Evolutionary conservation across 35 echinoderm and acorn worm genomes (phyloP), one percentile per base, ranked within the genome.

Genomic region (Diadema setosum): DNA sequence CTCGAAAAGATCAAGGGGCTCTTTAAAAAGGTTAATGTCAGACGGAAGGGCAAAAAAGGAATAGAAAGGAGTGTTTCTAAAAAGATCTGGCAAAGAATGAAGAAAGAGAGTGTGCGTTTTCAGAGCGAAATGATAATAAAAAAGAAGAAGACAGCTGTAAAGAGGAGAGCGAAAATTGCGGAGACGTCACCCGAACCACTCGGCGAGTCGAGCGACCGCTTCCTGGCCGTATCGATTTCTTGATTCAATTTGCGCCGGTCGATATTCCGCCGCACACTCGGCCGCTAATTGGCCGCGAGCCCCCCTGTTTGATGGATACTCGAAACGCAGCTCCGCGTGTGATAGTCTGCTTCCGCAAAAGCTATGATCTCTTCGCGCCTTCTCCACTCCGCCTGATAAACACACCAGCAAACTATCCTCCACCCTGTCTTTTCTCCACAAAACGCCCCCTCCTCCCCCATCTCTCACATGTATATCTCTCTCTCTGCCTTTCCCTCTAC

Each of bases 241-340:
- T 65, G 61, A 65, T 65, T 65, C 61, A 65, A 65, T 65, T 65
- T 65, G 36, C 61, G 36, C 61, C 61, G 61, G 61, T 65, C 61
- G 61, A 65, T 65, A 65, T 65, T 65, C 36, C 61, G 29, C 61
- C 36, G 26, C 61, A 65, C 61, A 65, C 61, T 65, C 61, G 6
- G 8, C 61, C 9, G 61, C 61, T 65, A 65, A 65, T 65, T 65
- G 61, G 61, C 61, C 61, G 29, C 61, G 36, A 65, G 61, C 61
- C 61, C 61, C 29, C 61, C 26, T 65, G n/a, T n/a, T n/a, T n/a
- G 61, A 33, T 12, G 61, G 61, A 65, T 65, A 65, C 61, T 65
- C 36, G 61, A 65, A 65, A 65, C 36, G 26, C 36, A 65, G 29
- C 61, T n/a, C n/a, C n/a, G n/a, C n/a, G n/a, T n/a, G n/a, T n/a